Percentiles rank a stretch among this genome's conserved stretches.
These are phyloP conservation scores for Parazoanthus atlanticus DNA, from an alignment of 92 coral and sea anemone species.

Conservation along the genomic window DNA sequence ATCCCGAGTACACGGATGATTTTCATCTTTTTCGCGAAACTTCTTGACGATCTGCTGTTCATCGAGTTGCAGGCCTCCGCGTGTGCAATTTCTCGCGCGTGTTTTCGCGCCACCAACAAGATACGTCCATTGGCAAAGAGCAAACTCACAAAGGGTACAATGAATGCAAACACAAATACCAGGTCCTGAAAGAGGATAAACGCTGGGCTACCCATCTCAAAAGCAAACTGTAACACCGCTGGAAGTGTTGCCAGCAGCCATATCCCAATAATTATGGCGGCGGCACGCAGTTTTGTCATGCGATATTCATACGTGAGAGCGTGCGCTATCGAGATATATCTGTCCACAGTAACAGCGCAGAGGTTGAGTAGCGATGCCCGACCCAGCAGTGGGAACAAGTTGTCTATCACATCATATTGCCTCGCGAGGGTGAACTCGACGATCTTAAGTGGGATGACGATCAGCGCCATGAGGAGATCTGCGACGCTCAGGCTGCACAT, in stretches of 20 bases:
- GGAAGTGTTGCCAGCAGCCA: slow-evolving; percentile 82
- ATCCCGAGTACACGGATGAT: slow-evolving; percentile 77
- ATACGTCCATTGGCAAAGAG: slow-evolving; percentile 69
- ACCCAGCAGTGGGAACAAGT: slow-evolving; percentile 80
- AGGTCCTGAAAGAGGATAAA: slow-evolving; percentile 67
- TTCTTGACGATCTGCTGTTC: slow-evolving; percentile 39
- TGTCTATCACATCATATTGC: slow-evolving; percentile 53
- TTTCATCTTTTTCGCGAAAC: slow-evolving; percentile 76
- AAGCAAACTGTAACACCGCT: slow-evolving; percentile 65
- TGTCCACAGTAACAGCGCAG: slow-evolving; percentile 91
- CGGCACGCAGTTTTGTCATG: slow-evolving; percentile 66
- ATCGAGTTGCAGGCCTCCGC: slow-evolving; percentile 39
- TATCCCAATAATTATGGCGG: slow-evolving; percentile 56
- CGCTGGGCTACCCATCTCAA: slow-evolving; percentile 13
- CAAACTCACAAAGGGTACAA: slow-evolving; percentile 78
- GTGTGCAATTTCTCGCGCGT: slow-evolving; percentile 80
- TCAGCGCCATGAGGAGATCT: slow-evolving; percentile 79
- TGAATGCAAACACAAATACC: slow-evolving; percentile 74
- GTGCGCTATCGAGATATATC: slow-evolving; percentile 79
- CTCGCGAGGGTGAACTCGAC: slow-evolving; percentile 41
- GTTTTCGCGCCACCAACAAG: slow-evolving; percentile 77
- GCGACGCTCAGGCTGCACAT: slow-evolving; percentile 83
- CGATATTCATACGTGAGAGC: slow-evolving; percentile 77
- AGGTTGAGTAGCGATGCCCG: slow-evolving; percentile 90
- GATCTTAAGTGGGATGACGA: slow-evolving; percentile 74